Conservation (phyloP, 2,888 invertebrate species). For the Caenorhabditis imperialis region DNA sequence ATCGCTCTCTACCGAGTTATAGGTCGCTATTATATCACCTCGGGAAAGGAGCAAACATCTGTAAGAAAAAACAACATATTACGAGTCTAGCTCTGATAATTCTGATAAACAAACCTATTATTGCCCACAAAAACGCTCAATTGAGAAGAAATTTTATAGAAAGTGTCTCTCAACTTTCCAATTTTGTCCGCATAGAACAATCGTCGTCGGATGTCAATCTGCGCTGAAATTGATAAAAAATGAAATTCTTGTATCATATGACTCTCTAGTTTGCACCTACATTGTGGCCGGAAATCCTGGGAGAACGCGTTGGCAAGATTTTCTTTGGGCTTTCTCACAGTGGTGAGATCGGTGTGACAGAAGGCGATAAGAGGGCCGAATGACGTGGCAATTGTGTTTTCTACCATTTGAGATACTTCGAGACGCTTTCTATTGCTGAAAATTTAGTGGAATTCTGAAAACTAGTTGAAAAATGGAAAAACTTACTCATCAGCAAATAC, state of each 20-base stretch:
- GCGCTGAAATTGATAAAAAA: conserved; percentile 20
- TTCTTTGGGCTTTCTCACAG: conserved; percentile 44
- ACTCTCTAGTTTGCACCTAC: no score
- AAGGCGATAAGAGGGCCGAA: conserved; percentile 53
- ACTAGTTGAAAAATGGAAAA: neutral
- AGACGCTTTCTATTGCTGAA: conserved; percentile 33
- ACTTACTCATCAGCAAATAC: conserved; percentile 50
- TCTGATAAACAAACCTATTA: conserved; percentile 20
- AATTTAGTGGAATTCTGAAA: neutral
- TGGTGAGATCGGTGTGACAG: conserved; percentile 48
- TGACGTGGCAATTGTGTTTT: conserved; percentile 34
- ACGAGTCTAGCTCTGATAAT: neutral
- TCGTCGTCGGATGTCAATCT: conserved; percentile 35
- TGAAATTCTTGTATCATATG: no score
- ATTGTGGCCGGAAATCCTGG: conserved; percentile 7
- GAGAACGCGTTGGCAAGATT: conserved; percentile 12
- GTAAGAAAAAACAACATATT: neutral
- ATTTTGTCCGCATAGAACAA: conserved; percentile 44
- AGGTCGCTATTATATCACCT: conserved; percentile 45
- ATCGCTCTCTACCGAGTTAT: conserved; percentile 34
- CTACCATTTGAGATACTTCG: conserved; percentile 35
- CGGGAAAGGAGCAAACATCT: conserved; percentile 37
- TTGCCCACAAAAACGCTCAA: conserved; percentile 41
- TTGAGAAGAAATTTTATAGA: conserved; percentile 44
- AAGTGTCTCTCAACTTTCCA: conserved; percentile 19